phyloP scores from a whole-genome alignment of 2,888 invertebrate genomes.

The Drosophila engyochracea region DNA sequence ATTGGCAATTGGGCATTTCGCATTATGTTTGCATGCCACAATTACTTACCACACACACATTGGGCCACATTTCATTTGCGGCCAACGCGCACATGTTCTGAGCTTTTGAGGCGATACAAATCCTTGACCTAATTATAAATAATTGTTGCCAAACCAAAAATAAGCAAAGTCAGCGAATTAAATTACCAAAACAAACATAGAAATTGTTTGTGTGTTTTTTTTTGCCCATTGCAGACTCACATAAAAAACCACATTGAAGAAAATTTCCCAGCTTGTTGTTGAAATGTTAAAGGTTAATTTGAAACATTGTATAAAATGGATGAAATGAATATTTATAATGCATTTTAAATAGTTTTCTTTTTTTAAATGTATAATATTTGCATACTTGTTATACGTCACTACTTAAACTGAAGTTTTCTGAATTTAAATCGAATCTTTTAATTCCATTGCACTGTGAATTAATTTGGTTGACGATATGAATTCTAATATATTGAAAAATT shows the following conservation, averaged over 20 bases:
- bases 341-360: neutral
- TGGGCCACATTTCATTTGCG: slow-evolving; percentile 44
- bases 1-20: slow-evolving; percentile 38
- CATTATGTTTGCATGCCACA: slow-evolving; percentile 72
- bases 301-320: slow-evolving; percentile 2
- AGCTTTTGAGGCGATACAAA: slow-evolving; percentile 58
- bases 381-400: neutral
- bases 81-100: slow-evolving; percentile 29
- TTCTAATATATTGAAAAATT: neutral
- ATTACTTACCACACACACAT: slow-evolving; percentile 63
- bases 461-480: neutral
- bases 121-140: slow-evolving; percentile 80
- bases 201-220: slow-evolving; percentile 26
- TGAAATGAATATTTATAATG: slow-evolving; percentile 19
- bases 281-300: slow-evolving; percentile 56
- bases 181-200: slow-evolving; percentile 80
- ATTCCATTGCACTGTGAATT: too few relatives aligned
- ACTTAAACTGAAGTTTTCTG: neutral
- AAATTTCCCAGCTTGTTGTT: slow-evolving; percentile 20
- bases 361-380: neutral
- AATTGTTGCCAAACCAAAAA: slow-evolving; percentile 71
- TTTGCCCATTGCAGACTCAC: slow-evolving; percentile 35
- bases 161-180: slow-evolving; percentile 57
- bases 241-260: slow-evolving; percentile 33
- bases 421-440: too few relatives aligned